A percentile compares a stretch with the other conserved stretches of the same genome.
These are phyloP conservation scores for Oscheius sp. DNA, from an alignment of 1,140 invertebrate species.

Conservation along the genomic window DNA sequence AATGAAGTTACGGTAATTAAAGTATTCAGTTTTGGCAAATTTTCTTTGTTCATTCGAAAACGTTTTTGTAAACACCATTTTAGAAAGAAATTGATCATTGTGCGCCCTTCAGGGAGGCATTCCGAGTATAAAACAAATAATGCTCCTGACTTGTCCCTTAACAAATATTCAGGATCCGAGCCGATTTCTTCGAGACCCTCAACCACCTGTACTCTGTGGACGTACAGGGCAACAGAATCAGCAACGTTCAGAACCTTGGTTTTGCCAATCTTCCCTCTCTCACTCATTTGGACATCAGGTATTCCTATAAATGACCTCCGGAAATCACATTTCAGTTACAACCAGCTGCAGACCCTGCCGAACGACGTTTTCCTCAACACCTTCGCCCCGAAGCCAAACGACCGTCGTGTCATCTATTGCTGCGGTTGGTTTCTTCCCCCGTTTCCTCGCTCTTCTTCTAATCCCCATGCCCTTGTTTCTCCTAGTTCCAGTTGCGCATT, in stretches of 20 bases:
- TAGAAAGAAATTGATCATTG: too few species aligned
- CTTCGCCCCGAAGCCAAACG: constrained; percentile 55
- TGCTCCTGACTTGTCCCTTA: too few species aligned
- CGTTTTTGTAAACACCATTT: too few species aligned
- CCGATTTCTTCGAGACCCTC: constrained; percentile 59
- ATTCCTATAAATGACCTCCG: not conserved
- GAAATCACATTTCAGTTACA: constrained; percentile 50
- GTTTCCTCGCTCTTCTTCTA: not conserved
- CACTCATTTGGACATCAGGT: constrained; percentile 60
- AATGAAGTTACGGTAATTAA: too few species aligned
- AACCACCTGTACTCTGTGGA: constrained; percentile 60
- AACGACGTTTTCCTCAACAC: constrained; percentile 51
- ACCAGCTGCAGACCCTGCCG: constrained; percentile 60
- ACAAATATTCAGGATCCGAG: constrained; percentile 53
- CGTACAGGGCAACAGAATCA: constrained; percentile 58
- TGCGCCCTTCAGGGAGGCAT: too few species aligned
- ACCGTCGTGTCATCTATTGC: constrained; percentile 59
- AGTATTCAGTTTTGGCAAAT: too few species aligned
- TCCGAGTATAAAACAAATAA: too few species aligned
- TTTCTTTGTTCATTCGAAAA: too few species aligned
- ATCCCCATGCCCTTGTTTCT: not conserved
- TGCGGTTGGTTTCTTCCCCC: constrained; percentile 46
- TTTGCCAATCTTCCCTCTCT: constrained; percentile 59
- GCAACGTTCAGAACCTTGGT: constrained; percentile 50
- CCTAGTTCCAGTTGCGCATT: constrained; percentile 37